Conservation (phyloP, 2,888 invertebrate species). For the Heliconius hortense region DNA sequence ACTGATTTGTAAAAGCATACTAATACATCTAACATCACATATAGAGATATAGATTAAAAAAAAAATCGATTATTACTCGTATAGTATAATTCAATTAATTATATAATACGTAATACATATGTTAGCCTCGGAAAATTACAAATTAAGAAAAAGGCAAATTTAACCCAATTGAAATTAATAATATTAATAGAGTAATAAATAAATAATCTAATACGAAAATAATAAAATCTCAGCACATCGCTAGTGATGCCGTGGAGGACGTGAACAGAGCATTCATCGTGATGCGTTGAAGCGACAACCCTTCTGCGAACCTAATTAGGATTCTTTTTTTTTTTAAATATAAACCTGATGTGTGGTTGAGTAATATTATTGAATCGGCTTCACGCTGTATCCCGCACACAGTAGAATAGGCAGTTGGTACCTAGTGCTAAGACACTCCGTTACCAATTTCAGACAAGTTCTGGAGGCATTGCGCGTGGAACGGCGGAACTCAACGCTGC, state of each 20-base stretch:
- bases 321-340: constrained; percentile 24
- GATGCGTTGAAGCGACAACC: constrained; percentile 36
- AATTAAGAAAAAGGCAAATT: neutral
- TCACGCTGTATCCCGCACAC: neutral
- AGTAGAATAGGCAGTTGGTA: neutral
- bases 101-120: neutral
- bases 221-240: constrained; percentile 14
- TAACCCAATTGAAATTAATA: neutral
- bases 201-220: constrained; percentile 22
- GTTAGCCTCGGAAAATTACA: neutral
- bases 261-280: constrained; percentile 39
- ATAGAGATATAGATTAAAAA: neutral
- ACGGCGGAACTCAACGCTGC: neutral
- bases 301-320: constrained; percentile 30
- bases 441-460: neutral
- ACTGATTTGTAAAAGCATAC: neutral
- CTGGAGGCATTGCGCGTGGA: neutral
- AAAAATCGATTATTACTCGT: neutral
- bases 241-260: constrained; percentile 21
- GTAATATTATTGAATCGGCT: constrained; percentile 15
- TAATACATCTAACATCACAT: neutral
- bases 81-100: neutral
- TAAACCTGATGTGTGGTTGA: constrained; percentile 22
- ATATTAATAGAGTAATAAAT: constrained; percentile 1
- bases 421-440: neutral